Evolutionary conservation across 2,888 invertebrate species (phyloP).

Genomic region (Omphaloscelis lunosa): DNA sequence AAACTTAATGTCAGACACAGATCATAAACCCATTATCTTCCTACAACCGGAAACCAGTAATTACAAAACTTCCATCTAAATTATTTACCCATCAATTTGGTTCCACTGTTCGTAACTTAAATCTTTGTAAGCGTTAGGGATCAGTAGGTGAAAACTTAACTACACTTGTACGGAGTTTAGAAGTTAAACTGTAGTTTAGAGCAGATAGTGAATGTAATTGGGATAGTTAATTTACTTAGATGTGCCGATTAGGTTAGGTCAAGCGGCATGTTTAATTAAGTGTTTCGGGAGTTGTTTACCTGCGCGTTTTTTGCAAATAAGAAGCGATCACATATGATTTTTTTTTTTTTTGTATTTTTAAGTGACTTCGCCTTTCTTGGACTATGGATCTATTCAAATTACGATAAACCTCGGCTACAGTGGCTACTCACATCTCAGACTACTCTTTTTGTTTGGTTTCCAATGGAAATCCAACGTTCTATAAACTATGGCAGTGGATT

Average conservation of each 20-base stretch:
- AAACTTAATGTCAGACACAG: constrained; percentile 5
- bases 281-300: constrained; percentile 1
- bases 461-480: neutral
- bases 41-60: neutral
- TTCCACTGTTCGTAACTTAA: constrained; percentile 25
- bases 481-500: neutral
- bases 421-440: too few species aligned
- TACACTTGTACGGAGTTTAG: constrained; percentile 39
- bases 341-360: neutral
- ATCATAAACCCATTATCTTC: neutral
- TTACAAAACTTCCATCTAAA: neutral
- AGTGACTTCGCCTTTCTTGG: neutral
- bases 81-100: constrained; percentile 42
- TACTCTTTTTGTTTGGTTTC: neutral
- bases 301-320: neutral
- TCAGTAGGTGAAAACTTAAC: constrained; percentile 59
- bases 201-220: constrained; percentile 62
- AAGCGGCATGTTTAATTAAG: constrained; percentile 27
- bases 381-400: neutral
- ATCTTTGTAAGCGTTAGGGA: constrained; percentile 48
- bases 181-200: constrained; percentile 62
- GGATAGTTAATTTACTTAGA: constrained; percentile 57
- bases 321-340: too few species aligned
- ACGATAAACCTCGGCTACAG: neutral
- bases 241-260: constrained; percentile 45